Base-by-base conservation (phyloP, 2,797 vertebrate genomes). In the Margarornis squamiger region DNA sequence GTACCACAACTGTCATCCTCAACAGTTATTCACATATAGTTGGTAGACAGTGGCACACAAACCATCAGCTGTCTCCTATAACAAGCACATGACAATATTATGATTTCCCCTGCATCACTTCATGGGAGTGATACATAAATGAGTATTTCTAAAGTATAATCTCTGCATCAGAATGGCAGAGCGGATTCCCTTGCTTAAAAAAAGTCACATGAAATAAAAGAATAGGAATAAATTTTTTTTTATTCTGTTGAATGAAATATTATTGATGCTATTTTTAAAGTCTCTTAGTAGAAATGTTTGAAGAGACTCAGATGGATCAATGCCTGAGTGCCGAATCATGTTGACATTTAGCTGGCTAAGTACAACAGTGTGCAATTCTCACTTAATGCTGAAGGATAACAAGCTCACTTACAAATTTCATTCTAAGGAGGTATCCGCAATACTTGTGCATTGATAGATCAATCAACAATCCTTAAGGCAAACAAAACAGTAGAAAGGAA, bases 81-180 rank as follows among this genome's bases (percentile, higher is more conserved):
- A 68, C 21, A 90, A 90, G 34, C 41, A 81, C 65, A 90, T n/a
- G 62, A 77, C 65, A 96, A 88, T 94, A 77, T 95, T 94, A 88
- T 92, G 83, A 90, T 95, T 88, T 84, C 13, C 34, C 8, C 61
- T 46, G 46, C 49, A 78, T 88, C 70, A 43, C 58, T 86, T 77
- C 2, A 11, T 29, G 30, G 29, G 48, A 90, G 21, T 90, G 88
- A 93, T 61, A 86, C 39, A 86, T 49, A 92, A 91, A 88, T 63
- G 4, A 70, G 12, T 65, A 76, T 63, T 92, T 93, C 61, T 26
- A 6, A 92, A 83, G 32, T n/a, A 65, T 48, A 86, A 65, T 46
- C 29, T 73, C 36, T 67, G 17, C 61, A 67, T 65, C 24, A 90
- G 36, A 92, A 88, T 24, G 1, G 1, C n/a, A 68, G 71, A 77